Evolutionary conservation across 2,113 vertebrate genomes (phyloP), one percentile per base, ranked within the genome.

Genomic region (Chaetodon trifascialis): DNA sequence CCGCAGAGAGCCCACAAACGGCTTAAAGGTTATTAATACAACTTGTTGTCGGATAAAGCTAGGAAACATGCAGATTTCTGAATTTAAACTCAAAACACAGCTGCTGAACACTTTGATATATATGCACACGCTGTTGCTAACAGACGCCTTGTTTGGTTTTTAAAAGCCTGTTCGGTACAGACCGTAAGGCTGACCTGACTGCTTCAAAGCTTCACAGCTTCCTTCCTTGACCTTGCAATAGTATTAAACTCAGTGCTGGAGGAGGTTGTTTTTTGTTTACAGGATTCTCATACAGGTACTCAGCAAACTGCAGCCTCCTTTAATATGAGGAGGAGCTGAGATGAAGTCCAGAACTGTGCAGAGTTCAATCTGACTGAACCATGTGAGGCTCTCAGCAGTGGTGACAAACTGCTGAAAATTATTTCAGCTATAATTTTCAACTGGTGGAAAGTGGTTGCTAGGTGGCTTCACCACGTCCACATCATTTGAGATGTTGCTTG

Each of bases 1-100:
- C 30, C 59, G 8, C 58, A 59, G 42, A 67, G 16, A 63, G 14
- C 36, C 52, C 68, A 46, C 44, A 47, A 56, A 63, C 59, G 71
- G 66, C 73, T 67, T 68, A 21, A 49, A 62, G 68, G 46, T 56
- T 56, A 73, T 64, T 73, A 73, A 54, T 73, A 49, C 17, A 47
- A 51, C 6, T 8, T 34, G 38, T 38, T 71, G 72, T 30, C 1
- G 38, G 76, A 46, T 68, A 17, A 44, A 59, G 36, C 56, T 3
- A 6, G 51, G 10, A 69, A 76, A 73, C 68, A 55, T 49, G 69
- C 74, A 59, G 38, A 74, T 59, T 82, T 38, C 42, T 51, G 49
- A 68, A 59, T 42, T 76, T 76, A 9, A 52, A 58, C 40, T 44
- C 52, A 14, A 1, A 55, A 56, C 40, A 30, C 56, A 30, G 58